Percentiles rank a stretch among this genome's conserved stretches.
Evolutionary conservation across 2,113 vertebrate genomes (phyloP).

Genomic region (Trichomycterus rosablanca): DNA sequence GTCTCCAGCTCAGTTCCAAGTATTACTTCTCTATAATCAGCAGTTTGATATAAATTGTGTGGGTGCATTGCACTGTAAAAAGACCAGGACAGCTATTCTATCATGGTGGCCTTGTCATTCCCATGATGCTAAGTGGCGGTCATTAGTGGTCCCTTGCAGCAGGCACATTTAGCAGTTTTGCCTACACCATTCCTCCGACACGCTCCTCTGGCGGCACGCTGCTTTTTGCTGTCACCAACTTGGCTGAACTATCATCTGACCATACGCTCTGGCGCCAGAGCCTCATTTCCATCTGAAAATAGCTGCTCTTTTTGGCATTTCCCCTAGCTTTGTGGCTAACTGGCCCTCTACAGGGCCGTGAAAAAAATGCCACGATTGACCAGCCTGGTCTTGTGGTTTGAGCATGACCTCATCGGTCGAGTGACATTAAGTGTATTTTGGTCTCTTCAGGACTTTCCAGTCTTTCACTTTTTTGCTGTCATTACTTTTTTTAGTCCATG

Average conservation of each 20-base stretch:
- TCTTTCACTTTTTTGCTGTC: conserved; percentile 5
- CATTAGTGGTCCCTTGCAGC: neutral
- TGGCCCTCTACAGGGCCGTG: conserved; percentile 8
- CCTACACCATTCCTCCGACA: neutral
- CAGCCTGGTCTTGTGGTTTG: conserved; percentile 15
- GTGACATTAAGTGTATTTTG: conserved; percentile 4
- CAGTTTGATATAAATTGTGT: too few relatives aligned
- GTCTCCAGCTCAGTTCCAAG: too few relatives aligned
- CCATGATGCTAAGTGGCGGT: neutral
- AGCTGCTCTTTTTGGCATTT: conserved; percentile 17
- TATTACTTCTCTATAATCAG: too few relatives aligned
- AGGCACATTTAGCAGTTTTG: neutral
- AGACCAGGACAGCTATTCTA: conserved; percentile 1
- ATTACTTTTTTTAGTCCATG: neutral
- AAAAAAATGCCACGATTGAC: conserved; percentile 6
- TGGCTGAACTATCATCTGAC: conserved; percentile 4
- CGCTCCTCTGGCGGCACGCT: neutral
- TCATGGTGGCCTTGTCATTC: neutral
- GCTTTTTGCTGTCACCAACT: conserved; percentile 8
- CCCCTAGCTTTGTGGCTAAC: conserved; percentile 22
- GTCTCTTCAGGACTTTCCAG: conserved; percentile 39
- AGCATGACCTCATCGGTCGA: conserved; percentile 35
- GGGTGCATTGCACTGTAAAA: neutral
- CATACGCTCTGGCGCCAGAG: conserved; percentile 25
- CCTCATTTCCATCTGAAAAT: conserved; percentile 35